These are phyloP conservation scores for Xiphophorus couchianus DNA, from an alignment of 2,113 vertebrate genomes.

Conservation along the genomic window DNA sequence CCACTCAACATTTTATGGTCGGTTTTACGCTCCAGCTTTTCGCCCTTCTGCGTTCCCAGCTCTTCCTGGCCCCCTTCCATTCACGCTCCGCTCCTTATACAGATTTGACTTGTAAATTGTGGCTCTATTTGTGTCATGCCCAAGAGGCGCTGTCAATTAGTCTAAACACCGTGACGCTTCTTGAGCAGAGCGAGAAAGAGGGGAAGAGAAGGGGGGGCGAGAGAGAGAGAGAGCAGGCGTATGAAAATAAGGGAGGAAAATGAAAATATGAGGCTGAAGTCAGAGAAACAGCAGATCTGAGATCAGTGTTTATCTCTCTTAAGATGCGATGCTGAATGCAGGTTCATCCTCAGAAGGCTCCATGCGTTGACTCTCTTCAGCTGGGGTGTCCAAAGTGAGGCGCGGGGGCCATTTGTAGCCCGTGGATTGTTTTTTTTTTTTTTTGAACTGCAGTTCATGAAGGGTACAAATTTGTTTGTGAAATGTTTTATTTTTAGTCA, in stretches of 20 bases:
- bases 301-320: slow-evolving; percentile 22
- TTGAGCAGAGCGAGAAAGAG: slow-evolving; percentile 22
- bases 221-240: neutral
- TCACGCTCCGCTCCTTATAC: slow-evolving; percentile 37
- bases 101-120: slow-evolving; percentile 77
- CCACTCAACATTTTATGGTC: slow-evolving; percentile 16
- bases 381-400: too few relatives aligned
- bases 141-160: slow-evolving; percentile 73
- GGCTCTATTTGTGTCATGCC: slow-evolving; percentile 74
- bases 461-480: too few relatives aligned
- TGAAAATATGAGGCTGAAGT: neutral
- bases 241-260: neutral
- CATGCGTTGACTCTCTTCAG: neutral
- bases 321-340: slow-evolving; percentile 1
- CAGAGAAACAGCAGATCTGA: slow-evolving; percentile 9
- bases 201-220: neutral
- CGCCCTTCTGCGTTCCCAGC: slow-evolving; percentile 17
- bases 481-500: too few relatives aligned
- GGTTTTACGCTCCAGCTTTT: slow-evolving; percentile 3
- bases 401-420: too few relatives aligned
- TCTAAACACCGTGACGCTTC: slow-evolving; percentile 58
- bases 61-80: slow-evolving; percentile 40
- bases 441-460: too few relatives aligned
- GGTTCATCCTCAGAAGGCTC: neutral
- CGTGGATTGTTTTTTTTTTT: too few relatives aligned